Evolutionary conservation across 2,888 invertebrate genomes (phyloP).

Genomic region (Acanthoscelides obtectus): DNA sequence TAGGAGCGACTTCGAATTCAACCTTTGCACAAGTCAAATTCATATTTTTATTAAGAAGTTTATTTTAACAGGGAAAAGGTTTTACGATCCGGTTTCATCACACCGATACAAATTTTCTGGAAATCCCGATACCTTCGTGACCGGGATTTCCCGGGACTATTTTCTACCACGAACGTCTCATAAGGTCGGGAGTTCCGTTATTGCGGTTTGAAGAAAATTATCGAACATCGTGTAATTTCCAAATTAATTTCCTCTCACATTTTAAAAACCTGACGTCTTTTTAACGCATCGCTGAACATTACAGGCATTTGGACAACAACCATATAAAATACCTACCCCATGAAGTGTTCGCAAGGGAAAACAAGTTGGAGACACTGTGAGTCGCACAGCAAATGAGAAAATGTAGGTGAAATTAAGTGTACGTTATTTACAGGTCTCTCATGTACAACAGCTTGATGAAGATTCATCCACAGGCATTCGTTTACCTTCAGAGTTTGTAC

Average conservation of each 20-base stretch:
- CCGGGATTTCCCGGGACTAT: no score
- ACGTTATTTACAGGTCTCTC: slow-evolving; percentile 28
- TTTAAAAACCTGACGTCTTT: slow-evolving; percentile 28
- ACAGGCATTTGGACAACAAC: slow-evolving; percentile 50
- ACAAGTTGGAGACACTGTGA: slow-evolving; percentile 46
- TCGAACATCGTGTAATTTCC: no score
- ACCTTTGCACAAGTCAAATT: no score
- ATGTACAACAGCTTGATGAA: slow-evolving; percentile 29
- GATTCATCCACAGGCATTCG: slow-evolving; percentile 26
- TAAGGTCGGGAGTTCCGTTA: no score
- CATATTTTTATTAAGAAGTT: no score
- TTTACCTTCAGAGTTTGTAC: slow-evolving; percentile 12
- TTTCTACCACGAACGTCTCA: no score
- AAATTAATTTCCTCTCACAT: not conserved
- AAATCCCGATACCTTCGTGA: no score
- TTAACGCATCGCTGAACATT: slow-evolving; percentile 15
- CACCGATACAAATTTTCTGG: no score
- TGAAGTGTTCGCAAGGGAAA: slow-evolving; percentile 42
- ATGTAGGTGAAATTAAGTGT: not conserved
- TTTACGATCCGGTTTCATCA: no score
- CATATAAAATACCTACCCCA: slow-evolving; percentile 42
- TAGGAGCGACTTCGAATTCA: no score
- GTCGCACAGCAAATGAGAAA: slow-evolving; percentile 25
- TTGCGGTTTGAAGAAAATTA: no score
- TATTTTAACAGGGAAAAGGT: no score